Evolutionary conservation across 2,888 invertebrate genomes (phyloP).

Genomic region (Acanthopleura granulata): DNA sequence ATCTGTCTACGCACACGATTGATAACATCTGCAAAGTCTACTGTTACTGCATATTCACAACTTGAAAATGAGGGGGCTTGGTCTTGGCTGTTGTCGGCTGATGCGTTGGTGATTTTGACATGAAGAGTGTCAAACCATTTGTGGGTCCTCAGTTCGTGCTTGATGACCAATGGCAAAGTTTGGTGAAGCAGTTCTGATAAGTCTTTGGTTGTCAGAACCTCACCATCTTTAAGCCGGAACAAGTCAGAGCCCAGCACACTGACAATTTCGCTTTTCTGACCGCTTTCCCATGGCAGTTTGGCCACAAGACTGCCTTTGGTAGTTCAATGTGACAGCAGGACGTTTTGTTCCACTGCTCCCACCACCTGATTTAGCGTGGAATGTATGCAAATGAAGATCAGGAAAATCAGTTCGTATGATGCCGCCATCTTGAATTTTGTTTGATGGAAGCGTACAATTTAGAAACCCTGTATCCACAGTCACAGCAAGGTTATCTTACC

Average conservation of each 20-base stretch:
- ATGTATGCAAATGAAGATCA: constrained; percentile 16
- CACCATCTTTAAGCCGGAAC: constrained; percentile 31
- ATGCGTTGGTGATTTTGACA: constrained; percentile 27
- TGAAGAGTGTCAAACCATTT: constrained; percentile 33
- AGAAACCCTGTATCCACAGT: background rate
- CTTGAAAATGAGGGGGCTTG: constrained; percentile 21
- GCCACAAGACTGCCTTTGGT: background rate
- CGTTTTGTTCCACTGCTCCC: background rate
- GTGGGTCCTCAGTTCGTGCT: constrained; percentile 28
- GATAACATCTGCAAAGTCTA: background rate
- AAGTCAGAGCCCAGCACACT: background rate
- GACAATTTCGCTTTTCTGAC: background rate
- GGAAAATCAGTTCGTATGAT: constrained; percentile 13
- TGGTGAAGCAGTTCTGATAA: constrained; percentile 35
- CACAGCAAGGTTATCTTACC: background rate
- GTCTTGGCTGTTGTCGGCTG: constrained; percentile 22
- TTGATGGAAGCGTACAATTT: background rate
- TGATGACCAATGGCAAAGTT: constrained; percentile 33
- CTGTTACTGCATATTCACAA: background rate
- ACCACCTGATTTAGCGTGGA: constrained; percentile 7
- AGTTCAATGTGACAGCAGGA: background rate
- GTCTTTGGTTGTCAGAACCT: constrained; percentile 38
- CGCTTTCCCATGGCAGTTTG: background rate
- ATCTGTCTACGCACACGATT: background rate
- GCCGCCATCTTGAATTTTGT: constrained; percentile 21